These are phyloP conservation scores for Dynastes hyllus DNA, from an alignment of 2,888 invertebrate genomes.

Conservation along the genomic window DNA sequence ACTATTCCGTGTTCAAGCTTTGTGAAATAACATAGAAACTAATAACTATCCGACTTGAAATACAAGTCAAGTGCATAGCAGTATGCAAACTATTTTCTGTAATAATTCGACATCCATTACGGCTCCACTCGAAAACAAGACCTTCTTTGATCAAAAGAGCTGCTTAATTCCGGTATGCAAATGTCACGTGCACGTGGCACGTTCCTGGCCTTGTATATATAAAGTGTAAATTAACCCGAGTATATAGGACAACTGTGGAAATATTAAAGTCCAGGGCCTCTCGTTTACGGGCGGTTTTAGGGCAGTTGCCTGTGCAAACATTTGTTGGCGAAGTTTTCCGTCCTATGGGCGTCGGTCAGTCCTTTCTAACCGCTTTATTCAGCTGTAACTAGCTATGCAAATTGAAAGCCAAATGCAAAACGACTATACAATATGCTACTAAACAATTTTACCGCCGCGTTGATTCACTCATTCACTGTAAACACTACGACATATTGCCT, in stretches of 20 bases:
- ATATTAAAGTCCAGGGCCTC: slow-evolving; percentile 11
- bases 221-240: slow-evolving; percentile 2
- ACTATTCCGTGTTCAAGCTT: too few relatives aligned
- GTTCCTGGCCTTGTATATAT: not conserved
- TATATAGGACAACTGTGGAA: not conserved
- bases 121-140: not conserved
- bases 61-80: too few relatives aligned
- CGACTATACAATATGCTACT: not conserved
- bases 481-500: not conserved
- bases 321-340: slow-evolving; percentile 7
- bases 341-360: not conserved
- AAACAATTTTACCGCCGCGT: not conserved
- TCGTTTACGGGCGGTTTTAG: slow-evolving; percentile 8
- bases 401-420: slow-evolving; percentile 15
- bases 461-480: not conserved
- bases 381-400: slow-evolving; percentile 18
- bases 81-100: not conserved
- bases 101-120: slow-evolving; percentile 7
- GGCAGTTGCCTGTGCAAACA: slow-evolving; percentile 10
- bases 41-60: too few relatives aligned
- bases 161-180: slow-evolving; percentile 11
- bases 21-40: too few relatives aligned
- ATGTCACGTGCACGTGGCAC: slow-evolving; percentile 5
- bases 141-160: not conserved
- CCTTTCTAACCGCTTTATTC: slow-evolving; percentile 12